These are phyloP conservation scores for Cacatua alba DNA, from an alignment of 2,113 vertebrate species.

Conservation along the genomic window DNA sequence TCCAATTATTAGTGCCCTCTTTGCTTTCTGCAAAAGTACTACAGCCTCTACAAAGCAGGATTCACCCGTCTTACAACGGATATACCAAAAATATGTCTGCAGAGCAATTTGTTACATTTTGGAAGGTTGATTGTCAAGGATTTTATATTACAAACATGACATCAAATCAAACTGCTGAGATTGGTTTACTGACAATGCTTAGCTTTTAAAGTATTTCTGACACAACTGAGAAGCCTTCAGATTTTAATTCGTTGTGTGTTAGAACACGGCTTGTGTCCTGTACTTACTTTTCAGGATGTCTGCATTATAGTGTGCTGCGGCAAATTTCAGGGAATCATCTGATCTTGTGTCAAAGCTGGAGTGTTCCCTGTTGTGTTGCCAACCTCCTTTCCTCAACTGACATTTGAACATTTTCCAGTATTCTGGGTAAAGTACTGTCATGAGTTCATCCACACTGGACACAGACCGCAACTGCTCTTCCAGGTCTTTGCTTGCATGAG, in stretches of 20 bases:
- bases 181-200: not conserved
- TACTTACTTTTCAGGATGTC: constrained; percentile 94
- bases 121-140: not conserved
- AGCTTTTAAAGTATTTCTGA: not conserved
- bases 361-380: constrained; percentile 71
- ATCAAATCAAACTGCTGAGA: not conserved
- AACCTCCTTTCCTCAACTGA: constrained; percentile 82
- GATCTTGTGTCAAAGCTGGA: constrained; percentile 66
- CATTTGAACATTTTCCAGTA: constrained; percentile 95
- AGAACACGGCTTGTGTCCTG: not conserved
- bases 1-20: not conserved
- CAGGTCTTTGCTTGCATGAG: constrained; percentile 81
- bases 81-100: not conserved
- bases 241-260: not conserved
- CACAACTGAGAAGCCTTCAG: not conserved
- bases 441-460: constrained; percentile 94
- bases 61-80: not conserved
- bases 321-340: constrained; percentile 84
- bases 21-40: not conserved
- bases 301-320: constrained; percentile 89
- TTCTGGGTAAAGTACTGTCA: constrained; percentile 92
- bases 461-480: constrained; percentile 90
- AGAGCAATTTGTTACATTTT: not conserved
- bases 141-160: not conserved
- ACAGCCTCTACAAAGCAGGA: not conserved